A percentile compares a stretch with the other conserved stretches of the same genome.
These are phyloP conservation scores for Cacatua alba DNA, from an alignment of 2,113 vertebrate species.

Conservation along the genomic window DNA sequence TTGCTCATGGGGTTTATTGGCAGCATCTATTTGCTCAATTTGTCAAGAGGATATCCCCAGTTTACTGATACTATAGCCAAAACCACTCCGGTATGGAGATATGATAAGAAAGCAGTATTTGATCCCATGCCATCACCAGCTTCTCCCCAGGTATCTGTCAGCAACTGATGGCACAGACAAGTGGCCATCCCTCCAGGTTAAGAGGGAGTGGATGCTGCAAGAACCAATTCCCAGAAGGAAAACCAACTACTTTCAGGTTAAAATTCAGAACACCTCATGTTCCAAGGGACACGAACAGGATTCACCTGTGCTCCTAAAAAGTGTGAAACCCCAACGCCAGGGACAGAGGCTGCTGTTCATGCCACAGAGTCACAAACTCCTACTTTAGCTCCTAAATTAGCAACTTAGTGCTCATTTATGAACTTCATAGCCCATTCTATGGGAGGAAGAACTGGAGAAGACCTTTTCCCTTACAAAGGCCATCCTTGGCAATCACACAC, in stretches of 20 bases:
- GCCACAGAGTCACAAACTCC: neutral
- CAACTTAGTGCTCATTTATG: neutral
- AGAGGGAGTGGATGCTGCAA: neutral
- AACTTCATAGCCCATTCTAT: neutral
- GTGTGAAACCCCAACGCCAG: neutral
- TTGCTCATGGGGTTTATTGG: neutral
- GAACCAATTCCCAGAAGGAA: neutral
- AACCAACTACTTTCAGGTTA: neutral
- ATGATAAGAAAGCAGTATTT: neutral
- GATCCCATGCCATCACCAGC: neutral
- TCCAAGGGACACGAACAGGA: neutral
- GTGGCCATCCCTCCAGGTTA: neutral
- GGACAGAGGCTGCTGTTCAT: neutral
- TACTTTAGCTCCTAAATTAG: neutral
- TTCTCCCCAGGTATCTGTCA: neutral
- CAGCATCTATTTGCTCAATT: neutral
- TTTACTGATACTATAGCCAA: neutral
- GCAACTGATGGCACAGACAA: neutral
- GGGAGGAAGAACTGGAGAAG: neutral
- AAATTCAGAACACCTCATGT: neutral
- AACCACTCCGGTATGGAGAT: neutral
- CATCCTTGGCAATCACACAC: accelerated
- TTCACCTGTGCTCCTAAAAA: neutral
- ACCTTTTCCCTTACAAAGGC: neutral
- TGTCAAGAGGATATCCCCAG: neutral